Percentiles rank a stretch among this genome's conserved stretches.
Evolutionary conservation across 1,140 invertebrate genomes (phyloP).

Genomic region (Tachypleus tridentatus): DNA sequence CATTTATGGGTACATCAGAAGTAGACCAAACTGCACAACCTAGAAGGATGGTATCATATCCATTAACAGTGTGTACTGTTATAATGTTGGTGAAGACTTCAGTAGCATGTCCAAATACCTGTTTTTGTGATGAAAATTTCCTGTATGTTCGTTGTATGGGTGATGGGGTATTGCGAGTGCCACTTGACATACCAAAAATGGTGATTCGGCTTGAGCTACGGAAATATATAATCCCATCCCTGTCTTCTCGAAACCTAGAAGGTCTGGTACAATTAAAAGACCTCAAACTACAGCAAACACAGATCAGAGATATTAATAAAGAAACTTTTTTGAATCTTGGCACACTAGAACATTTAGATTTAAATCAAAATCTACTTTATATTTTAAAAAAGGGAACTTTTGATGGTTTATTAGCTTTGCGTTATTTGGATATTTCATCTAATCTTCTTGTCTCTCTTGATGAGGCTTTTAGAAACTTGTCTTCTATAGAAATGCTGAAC

Average conservation of each 20-base stretch:
- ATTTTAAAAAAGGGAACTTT: conserved; percentile 44
- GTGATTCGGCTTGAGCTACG: background rate
- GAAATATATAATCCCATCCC: background rate
- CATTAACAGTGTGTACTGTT: too few relatives aligned
- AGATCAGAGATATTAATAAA: conserved; percentile 10
- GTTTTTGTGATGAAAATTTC: background rate
- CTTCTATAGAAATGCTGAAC: conserved; percentile 52
- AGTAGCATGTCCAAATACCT: background rate
- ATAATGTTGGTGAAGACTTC: too few relatives aligned
- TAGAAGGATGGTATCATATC: too few relatives aligned
- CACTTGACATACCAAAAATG: background rate
- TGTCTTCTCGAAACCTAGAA: background rate
- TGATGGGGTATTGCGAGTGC: background rate
- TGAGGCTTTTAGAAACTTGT: conserved; percentile 30
- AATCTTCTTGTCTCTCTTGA: conserved; percentile 34
- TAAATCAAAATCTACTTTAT: conserved; percentile 52
- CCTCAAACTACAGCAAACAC: background rate
- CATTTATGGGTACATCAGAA: too few relatives aligned
- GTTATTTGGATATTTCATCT: conserved; percentile 35
- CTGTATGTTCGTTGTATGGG: background rate
- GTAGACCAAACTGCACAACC: too few relatives aligned
- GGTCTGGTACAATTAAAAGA: background rate
- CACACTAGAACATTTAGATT: conserved; percentile 51
- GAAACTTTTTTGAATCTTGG: conserved; percentile 30
- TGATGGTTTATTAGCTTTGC: conserved; percentile 27